These are phyloP conservation scores for Hippocampus guttulatus DNA, from an alignment of 2,113 vertebrate species.

Conservation along the genomic window DNA sequence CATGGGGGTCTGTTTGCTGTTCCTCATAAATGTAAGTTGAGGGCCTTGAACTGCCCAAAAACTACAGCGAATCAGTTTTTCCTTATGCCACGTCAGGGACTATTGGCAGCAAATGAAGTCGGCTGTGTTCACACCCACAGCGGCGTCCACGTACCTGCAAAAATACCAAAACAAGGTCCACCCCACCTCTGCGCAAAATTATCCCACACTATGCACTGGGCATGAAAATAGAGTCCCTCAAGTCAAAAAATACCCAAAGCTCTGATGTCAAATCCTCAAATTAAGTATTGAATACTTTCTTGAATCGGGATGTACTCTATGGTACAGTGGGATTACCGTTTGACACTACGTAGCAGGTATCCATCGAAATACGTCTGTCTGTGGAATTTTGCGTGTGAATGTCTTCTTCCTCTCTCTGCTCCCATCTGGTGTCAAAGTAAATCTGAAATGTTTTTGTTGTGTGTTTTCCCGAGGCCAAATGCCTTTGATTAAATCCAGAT, in stretches of 20 bases:
- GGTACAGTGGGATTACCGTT: not conserved
- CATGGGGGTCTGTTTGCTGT: no score
- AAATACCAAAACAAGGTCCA: no score
- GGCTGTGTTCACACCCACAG: no score
- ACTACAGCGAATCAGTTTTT: no score
- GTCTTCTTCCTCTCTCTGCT: constrained; percentile 49
- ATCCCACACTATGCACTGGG: not conserved
- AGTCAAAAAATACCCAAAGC: not conserved
- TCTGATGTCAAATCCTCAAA: not conserved
- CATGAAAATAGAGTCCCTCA: not conserved
- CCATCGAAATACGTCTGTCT: not conserved
- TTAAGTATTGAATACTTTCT: not conserved
- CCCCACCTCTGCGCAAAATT: no score
- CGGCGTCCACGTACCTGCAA: no score
- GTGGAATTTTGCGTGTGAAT: constrained; percentile 32
- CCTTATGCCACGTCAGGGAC: no score
- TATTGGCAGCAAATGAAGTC: no score
- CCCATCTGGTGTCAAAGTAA: constrained; percentile 69
- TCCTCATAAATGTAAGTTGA: no score
- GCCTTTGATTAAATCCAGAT: constrained; percentile 67
- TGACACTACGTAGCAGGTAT: not conserved
- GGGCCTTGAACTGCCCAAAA: no score
- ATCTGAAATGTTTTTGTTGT: constrained; percentile 71
- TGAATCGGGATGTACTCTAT: no score
- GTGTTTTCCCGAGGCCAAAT: constrained; percentile 70